Conservation (phyloP, 2,888 invertebrate species). For the Cantharis flavilabris region DNA sequence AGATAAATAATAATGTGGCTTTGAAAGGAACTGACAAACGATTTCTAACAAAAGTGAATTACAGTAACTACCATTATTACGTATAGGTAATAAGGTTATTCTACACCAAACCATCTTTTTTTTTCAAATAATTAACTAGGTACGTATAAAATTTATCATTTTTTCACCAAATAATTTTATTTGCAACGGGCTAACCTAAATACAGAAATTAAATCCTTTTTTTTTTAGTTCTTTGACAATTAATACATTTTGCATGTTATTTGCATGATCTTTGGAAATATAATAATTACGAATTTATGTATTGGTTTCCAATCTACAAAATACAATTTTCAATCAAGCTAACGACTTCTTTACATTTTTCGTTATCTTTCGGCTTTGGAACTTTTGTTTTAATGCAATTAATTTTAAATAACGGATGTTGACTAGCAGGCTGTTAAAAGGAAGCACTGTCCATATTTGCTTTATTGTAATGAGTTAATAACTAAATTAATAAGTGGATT, state of each 20-base stretch:
- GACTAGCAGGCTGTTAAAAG: not conserved
- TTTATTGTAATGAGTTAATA: not conserved
- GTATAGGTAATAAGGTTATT: too few species aligned
- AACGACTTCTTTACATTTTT: not conserved
- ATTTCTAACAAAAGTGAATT: not conserved
- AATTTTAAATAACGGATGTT: not conserved
- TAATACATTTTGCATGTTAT: too few species aligned
- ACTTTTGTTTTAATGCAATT: not conserved
- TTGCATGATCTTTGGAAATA: too few species aligned
- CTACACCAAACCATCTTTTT: not conserved
- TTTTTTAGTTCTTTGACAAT: too few species aligned
- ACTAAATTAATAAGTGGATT: not conserved
- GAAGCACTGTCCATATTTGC: not conserved
- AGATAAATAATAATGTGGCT: not conserved
- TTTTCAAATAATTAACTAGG: not conserved
- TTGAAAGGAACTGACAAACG: not conserved
- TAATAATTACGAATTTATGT: too few species aligned
- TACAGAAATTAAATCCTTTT: too few species aligned
- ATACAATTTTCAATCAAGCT: too few species aligned
- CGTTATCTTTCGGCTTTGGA: not conserved
- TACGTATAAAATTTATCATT: too few species aligned
- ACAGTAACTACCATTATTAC: not conserved
- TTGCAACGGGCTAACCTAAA: too few species aligned
- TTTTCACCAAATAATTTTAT: not conserved
- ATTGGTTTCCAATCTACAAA: too few species aligned